Conservation (phyloP, 2,888 invertebrate species). For the Melangyna quadrimaculata region DNA sequence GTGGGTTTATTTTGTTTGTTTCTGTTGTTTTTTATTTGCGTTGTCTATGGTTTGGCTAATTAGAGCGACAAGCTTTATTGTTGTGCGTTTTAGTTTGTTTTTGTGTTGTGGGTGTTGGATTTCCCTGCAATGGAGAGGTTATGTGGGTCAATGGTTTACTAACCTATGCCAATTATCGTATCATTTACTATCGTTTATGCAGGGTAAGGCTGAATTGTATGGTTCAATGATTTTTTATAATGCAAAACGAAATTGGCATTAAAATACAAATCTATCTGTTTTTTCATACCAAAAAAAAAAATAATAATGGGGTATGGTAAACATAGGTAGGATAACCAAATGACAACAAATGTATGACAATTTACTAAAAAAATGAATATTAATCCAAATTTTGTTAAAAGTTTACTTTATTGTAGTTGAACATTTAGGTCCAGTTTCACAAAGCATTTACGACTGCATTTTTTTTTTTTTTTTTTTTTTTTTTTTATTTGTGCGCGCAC, state of each 20-base stretch:
- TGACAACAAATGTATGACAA: no score
- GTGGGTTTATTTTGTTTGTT: constrained; percentile 6
- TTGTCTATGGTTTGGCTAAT: constrained; percentile 59
- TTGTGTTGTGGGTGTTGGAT: constrained; percentile 38
- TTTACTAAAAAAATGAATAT: no score
- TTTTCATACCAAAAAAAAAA: not conserved
- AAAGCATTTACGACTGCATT: no score
- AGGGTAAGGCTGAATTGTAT: constrained; percentile 1
- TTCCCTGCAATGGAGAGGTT: constrained; percentile 33
- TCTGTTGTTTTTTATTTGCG: constrained; percentile 18
- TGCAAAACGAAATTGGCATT: not conserved
- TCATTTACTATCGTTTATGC: not conserved
- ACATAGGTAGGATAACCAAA: no score
- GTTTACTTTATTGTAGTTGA: no score
- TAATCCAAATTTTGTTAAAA: no score
- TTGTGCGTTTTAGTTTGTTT: constrained; percentile 29
- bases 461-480: no score
- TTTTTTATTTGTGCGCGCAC: no score
- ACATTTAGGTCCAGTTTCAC: no score
- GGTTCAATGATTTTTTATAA: not conserved
- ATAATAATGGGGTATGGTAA: not conserved
- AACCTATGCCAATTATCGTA: constrained; percentile 21
- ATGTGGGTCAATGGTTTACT: constrained; percentile 16
- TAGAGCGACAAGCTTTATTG: constrained; percentile 62
- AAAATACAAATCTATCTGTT: not conserved